Evolutionary conservation across 2,888 invertebrate species (phyloP).

Genomic region (Biston betularia): DNA sequence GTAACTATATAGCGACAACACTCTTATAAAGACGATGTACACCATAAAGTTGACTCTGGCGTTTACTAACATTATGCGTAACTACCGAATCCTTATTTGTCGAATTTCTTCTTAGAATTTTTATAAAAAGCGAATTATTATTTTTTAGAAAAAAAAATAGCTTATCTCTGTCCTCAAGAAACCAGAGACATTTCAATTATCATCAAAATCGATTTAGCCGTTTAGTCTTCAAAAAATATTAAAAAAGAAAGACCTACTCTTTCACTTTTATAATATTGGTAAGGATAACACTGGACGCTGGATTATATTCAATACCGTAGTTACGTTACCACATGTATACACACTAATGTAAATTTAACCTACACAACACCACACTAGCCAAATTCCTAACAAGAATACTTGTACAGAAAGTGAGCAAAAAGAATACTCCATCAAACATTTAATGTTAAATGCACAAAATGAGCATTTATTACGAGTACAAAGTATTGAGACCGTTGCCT

Average conservation of each 20-base stretch:
- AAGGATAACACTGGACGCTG: background rate
- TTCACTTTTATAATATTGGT: no score
- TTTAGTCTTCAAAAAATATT: no score
- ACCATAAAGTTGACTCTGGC: no score
- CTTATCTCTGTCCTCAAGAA: background rate
- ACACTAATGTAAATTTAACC: slow-evolving; percentile 7
- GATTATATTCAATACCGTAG: background rate
- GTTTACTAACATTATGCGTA: no score
- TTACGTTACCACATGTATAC: background rate
- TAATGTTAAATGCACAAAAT: slow-evolving; percentile 20
- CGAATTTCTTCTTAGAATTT: no score
- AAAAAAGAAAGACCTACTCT: no score
- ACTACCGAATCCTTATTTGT: no score
- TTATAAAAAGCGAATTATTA: background rate
- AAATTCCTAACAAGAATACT: slow-evolving; percentile 15
- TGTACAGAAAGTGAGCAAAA: slow-evolving; percentile 12
- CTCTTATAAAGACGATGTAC: no score
- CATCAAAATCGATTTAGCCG: no score
- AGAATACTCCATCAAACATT: slow-evolving; percentile 6
- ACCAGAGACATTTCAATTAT: no score
- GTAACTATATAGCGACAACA: no score
- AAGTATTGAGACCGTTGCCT: no score
- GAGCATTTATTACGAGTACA: background rate
- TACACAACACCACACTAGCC: slow-evolving; percentile 14
- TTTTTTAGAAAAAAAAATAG: background rate